These are phyloP conservation scores for Dreissena polymorpha DNA, from an alignment of 1,140 invertebrate species.

Conservation along the genomic window DNA sequence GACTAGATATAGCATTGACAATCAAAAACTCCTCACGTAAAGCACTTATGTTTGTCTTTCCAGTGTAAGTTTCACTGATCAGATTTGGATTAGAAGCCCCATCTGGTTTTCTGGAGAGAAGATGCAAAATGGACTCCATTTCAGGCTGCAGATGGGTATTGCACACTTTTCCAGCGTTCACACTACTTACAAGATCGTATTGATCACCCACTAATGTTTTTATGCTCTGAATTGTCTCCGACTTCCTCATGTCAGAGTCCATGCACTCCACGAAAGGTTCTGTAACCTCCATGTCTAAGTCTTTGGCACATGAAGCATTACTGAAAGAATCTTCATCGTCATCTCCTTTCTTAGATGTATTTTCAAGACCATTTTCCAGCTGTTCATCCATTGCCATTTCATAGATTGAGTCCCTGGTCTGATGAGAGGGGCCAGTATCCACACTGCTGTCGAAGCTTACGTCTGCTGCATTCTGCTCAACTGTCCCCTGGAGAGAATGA, in stretches of 20 bases:
- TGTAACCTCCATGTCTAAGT: slow-evolving; percentile 52
- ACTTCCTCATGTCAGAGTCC: slow-evolving; percentile 50
- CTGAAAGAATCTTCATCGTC: slow-evolving; percentile 76
- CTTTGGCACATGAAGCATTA: slow-evolving; percentile 69
- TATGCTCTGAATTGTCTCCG: slow-evolving; percentile 61
- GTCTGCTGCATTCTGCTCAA: slow-evolving; percentile 63
- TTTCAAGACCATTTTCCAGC: slow-evolving; percentile 65
- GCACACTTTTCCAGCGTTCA: slow-evolving; percentile 4
- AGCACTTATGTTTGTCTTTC: slow-evolving; percentile 53
- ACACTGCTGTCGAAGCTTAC: slow-evolving; percentile 73
- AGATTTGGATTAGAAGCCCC: slow-evolving; percentile 94
- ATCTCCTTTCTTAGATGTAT: slow-evolving; percentile 57
- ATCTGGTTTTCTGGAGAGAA: slow-evolving; percentile 86
- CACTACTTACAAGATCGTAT: neutral
- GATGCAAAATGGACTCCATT: slow-evolving; percentile 55
- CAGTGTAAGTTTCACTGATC: slow-evolving; percentile 63
- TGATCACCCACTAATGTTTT: slow-evolving; percentile 60
- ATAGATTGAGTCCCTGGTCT: slow-evolving; percentile 76
- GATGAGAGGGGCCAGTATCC: slow-evolving; percentile 58
- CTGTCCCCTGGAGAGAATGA: slow-evolving; percentile 3
- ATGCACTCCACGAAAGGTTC: slow-evolving; percentile 23
- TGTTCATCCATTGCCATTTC: slow-evolving; percentile 76
- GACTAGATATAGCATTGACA: slow-evolving; percentile 63
- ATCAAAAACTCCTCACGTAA: slow-evolving; percentile 62
- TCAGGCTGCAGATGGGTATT: slow-evolving; percentile 14